Conservation (phyloP, 2,888 invertebrate species). For the Cryptocephalus moraei region DNA sequence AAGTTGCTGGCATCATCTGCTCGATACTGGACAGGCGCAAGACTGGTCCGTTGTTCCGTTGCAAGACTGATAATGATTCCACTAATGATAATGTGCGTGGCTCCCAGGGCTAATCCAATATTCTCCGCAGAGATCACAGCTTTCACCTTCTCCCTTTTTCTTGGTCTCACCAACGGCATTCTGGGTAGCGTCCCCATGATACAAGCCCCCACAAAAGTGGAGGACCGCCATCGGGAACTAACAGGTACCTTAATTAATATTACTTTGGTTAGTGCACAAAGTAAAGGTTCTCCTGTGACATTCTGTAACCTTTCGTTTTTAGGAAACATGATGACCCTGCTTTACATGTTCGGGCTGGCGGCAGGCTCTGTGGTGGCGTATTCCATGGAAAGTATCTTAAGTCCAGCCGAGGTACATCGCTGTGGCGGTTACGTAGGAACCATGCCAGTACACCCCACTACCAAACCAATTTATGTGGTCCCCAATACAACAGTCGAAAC, state of each 20-base stretch:
- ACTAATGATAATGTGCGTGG: constrained; percentile 69
- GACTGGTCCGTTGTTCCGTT: constrained; percentile 65
- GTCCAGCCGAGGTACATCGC: constrained; percentile 28
- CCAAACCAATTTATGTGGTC: constrained; percentile 4
- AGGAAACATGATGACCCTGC: constrained; percentile 90
- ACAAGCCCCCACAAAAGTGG: constrained; percentile 76
- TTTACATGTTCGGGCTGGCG: constrained; percentile 80
- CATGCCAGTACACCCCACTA: constrained; percentile 2
- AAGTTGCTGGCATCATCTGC: constrained; percentile 70
- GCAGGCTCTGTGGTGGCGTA: constrained; percentile 79
- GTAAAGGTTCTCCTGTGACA: too few relatives aligned
- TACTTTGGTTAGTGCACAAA: neutral
- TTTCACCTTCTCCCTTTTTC: constrained; percentile 52
- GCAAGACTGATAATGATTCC: constrained; percentile 69
- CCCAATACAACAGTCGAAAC: constrained; percentile 6
- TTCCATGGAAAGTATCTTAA: constrained; percentile 45
- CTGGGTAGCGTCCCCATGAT: constrained; percentile 91
- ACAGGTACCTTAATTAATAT: constrained; percentile 51
- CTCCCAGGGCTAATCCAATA: constrained; percentile 65
- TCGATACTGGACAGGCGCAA: constrained; percentile 73
- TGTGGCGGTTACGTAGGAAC: constrained; percentile 20
- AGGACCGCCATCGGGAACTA: constrained; percentile 76
- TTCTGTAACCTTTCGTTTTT: constrained; percentile 18
- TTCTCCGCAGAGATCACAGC: constrained; percentile 59
- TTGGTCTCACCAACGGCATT: constrained; percentile 79